Evolutionary conservation across 2,797 vertebrate species (phyloP).

Genomic region (Heteromormyrus szaboi): DNA sequence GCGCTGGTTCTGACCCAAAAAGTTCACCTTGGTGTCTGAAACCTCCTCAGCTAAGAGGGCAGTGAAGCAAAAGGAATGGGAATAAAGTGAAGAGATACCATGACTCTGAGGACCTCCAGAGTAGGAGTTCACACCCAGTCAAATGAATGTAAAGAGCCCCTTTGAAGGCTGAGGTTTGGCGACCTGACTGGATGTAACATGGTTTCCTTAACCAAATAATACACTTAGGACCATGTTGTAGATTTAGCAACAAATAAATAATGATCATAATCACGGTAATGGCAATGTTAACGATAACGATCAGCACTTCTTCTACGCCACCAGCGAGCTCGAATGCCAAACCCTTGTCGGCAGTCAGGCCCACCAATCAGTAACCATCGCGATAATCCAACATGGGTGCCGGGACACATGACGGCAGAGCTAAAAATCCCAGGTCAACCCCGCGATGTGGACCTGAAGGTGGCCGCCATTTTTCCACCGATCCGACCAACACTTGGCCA

Average conservation of each 20-base stretch:
- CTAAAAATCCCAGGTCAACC: neutral
- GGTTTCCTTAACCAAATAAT: neutral
- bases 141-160: neutral
- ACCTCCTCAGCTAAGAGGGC: neutral
- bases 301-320: neutral
- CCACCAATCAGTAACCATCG: neutral
- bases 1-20: neutral
- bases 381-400: neutral
- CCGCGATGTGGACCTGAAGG: neutral
- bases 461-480: slow-evolving; percentile 18
- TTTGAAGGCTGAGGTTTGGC: neutral
- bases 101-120: neutral
- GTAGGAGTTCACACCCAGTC: neutral
- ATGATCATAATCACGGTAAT: neutral
- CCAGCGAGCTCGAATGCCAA: neutral
- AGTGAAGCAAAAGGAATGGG: neutral
- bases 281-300: neutral
- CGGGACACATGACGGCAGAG: neutral
- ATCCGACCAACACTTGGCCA: neutral
- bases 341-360: neutral
- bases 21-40: neutral
- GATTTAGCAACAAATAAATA: neutral
- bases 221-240: neutral
- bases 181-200: neutral
- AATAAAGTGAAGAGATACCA: neutral